Evolutionary conservation across 2,113 vertebrate genomes (phyloP), one percentile per base, ranked within the genome.

Genomic region (Oxyura jamaicensis): DNA sequence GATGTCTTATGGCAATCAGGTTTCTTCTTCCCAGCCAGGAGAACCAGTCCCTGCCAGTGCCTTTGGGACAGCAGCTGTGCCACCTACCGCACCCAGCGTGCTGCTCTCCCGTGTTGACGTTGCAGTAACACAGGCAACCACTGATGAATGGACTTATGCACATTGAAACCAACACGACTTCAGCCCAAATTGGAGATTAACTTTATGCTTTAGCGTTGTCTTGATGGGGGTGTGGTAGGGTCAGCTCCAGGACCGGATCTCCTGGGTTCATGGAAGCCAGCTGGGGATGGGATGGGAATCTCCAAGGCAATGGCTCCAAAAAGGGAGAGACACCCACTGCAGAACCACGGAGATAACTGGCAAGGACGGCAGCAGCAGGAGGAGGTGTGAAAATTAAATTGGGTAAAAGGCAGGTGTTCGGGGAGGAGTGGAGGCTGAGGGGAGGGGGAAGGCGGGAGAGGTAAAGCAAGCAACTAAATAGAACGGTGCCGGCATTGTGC

Each of bases 301-400:
- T 72, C 67, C 15, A 22, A 65, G 55, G 63, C 56, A 55, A 35
- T 35, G 13, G 1, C 52, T 52, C 5, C 91, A 33, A 6, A 6
- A 65, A 73, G 52, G 41, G 26, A 42, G 55, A 55, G 76, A 68
- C 91, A 76, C 60, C 52, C 60, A 41, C 48, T 48, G 81, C 53
- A 73, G 65, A 35, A 71, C 31, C 88, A 73, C 31, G 5, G 72
- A 88, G 85, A 48, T 13, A 84, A 87, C 91, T 28, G 65, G 94
- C 36, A 83, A 19, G 84, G 95, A 93, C 6, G 52, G 90, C 72
- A 96, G 88, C 13, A 15, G 60, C 52, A 83, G 83, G 75, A 90
- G 82, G 94, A 94, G 88, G 92, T 90, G 95, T 97, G 95, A 97
- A 97, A 96, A 97, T 96, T 79, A 95, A 96, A 95, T 93, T 96